Conservation (phyloP, 2,113 vertebrate genomes). For the Planiliza haematocheilus region DNA sequence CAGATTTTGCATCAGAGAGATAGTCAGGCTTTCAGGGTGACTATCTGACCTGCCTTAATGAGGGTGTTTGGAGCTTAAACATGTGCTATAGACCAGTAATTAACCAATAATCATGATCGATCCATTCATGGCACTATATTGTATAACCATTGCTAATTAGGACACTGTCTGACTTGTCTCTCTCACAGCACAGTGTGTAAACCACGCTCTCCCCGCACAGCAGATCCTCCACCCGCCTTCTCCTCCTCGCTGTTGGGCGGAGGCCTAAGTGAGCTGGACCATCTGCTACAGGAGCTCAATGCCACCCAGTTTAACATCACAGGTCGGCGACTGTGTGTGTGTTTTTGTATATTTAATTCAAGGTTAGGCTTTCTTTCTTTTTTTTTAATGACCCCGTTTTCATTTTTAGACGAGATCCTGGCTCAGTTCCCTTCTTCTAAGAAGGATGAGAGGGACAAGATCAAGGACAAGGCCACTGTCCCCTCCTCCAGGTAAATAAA, state of each 20-base stretch:
- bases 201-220: conserved; percentile 84
- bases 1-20: no score
- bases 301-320: conserved; percentile 96
- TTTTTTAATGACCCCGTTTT: conserved; percentile 19
- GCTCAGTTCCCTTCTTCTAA: conserved; percentile 91
- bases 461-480: conserved; percentile 74
- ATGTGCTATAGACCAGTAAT: no score
- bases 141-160: background rate
- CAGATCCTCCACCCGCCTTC: conserved; percentile 79
- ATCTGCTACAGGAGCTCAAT: conserved; percentile 92
- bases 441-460: conserved; percentile 80
- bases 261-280: conserved; percentile 91
- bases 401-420: conserved; percentile 90
- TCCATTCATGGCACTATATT: background rate
- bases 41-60: background rate
- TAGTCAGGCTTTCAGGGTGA: background rate
- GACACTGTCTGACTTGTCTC: background rate
- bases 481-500: conserved; percentile 77
- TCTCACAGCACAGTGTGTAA: conserved; percentile 89
- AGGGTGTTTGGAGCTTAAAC: background rate
- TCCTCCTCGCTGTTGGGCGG: conserved; percentile 88
- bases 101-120: background rate
- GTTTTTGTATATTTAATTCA: background rate
- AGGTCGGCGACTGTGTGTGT: conserved; percentile 75
- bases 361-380: background rate